A percentile compares a stretch with the other conserved stretches of the same genome.
These are phyloP conservation scores for Larimichthys crocea DNA, from an alignment of 2,113 vertebrate genomes.

Conservation along the genomic window DNA sequence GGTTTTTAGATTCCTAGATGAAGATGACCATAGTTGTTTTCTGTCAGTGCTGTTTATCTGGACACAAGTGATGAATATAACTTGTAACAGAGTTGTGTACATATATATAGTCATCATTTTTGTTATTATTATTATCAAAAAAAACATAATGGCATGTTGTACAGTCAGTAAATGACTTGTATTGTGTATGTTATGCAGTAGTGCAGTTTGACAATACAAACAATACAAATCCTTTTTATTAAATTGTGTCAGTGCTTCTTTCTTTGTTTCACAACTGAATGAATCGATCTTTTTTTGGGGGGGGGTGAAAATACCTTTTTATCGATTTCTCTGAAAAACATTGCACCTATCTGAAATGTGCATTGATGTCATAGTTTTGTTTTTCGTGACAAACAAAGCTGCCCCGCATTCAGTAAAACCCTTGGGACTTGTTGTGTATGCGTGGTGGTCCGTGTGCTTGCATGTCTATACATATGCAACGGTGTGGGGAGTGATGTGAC, in stretches of 20 bases:
- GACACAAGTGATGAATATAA: slow-evolving; percentile 76
- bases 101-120: slow-evolving; percentile 77
- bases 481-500: slow-evolving; percentile 21
- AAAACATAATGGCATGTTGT: slow-evolving; percentile 79
- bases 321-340: slow-evolving; percentile 21
- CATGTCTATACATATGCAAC: slow-evolving; percentile 39
- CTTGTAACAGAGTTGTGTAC: slow-evolving; percentile 90
- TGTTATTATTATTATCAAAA: slow-evolving; percentile 65
- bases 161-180: slow-evolving; percentile 90
- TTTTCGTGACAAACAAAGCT: not conserved
- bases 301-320: slow-evolving; percentile 13
- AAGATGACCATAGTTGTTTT: slow-evolving; percentile 82
- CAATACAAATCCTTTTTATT: slow-evolving; percentile 84
- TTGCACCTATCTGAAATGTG: not conserved
- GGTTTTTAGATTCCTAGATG: slow-evolving; percentile 74
- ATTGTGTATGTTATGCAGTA: slow-evolving; percentile 99
- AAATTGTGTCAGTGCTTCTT: slow-evolving; percentile 67
- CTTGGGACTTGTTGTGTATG: slow-evolving; percentile 6
- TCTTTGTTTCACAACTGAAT: slow-evolving; percentile 27
- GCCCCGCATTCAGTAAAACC: not conserved
- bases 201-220: slow-evolving; percentile 90
- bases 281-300: slow-evolving; percentile 67
- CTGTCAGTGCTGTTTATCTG: slow-evolving; percentile 84
- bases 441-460: not conserved
- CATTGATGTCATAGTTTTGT: not conserved